These are phyloP conservation scores for Dendrocopos noguchii DNA, from an alignment of 2,113 vertebrate species.

Conservation along the genomic window DNA sequence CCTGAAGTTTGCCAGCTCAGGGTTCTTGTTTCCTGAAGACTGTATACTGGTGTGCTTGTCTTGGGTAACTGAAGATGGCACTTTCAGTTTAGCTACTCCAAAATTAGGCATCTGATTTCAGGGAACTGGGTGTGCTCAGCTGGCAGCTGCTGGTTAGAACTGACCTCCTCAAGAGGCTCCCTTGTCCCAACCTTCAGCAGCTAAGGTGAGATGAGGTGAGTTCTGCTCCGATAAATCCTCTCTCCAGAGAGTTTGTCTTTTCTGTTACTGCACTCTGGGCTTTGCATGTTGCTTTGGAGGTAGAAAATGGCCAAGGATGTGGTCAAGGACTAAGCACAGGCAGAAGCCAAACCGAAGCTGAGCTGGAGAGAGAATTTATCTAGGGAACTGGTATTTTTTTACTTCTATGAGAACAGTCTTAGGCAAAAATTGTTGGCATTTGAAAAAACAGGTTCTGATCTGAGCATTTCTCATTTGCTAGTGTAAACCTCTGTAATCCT, in stretches of 20 bases:
- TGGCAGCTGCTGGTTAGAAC: neutral
- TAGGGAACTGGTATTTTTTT: neutral
- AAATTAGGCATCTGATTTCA: neutral
- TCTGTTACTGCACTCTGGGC: neutral
- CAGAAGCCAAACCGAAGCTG: neutral
- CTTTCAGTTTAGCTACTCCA: neutral
- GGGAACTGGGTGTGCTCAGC: neutral
- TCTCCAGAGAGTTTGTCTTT: neutral
- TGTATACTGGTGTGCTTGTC: neutral
- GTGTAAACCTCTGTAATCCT: neutral
- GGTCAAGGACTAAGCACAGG: rapidly evolving
- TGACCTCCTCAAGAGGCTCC: neutral
- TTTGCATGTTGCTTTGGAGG: neutral
- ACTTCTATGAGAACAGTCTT: neutral
- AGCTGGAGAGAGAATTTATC: neutral
- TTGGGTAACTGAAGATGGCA: neutral
- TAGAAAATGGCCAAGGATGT: neutral
- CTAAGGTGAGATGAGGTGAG: rapidly evolving
- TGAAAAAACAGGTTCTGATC: neutral
- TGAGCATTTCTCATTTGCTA: neutral
- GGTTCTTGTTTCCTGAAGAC: neutral
- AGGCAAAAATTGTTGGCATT: neutral
- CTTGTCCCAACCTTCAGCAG: neutral
- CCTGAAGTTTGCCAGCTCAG: neutral
- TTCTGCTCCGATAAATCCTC: neutral